Evolutionary conservation across 2,113 vertebrate species (phyloP).

Genomic region (Oenanthe oenanthe): DNA sequence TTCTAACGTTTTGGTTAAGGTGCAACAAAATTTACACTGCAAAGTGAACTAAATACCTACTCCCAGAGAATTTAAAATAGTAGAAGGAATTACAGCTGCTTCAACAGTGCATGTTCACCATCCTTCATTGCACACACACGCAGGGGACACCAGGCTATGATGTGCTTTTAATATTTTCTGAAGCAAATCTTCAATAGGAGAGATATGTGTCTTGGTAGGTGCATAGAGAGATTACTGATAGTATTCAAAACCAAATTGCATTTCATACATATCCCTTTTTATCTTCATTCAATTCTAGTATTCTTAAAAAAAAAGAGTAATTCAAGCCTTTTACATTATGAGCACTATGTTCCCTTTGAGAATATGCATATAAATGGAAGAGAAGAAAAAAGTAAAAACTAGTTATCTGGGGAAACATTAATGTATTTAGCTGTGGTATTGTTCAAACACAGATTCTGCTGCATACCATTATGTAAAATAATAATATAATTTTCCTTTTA

Average conservation of each 20-base stretch:
- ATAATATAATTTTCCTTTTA: not conserved
- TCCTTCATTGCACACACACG: not conserved
- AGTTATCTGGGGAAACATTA: slow-evolving; percentile 17
- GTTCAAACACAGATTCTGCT: not conserved
- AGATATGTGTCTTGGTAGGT: not conserved
- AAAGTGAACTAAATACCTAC: not conserved
- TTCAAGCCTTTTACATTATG: not conserved
- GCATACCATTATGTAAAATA: slow-evolving; percentile 18
- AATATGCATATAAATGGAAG: not conserved
- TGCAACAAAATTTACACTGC: not conserved
- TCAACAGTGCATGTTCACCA: not conserved
- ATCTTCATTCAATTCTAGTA: not conserved
- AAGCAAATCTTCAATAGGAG: not conserved
- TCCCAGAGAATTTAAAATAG: not conserved
- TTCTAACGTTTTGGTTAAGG: not conserved
- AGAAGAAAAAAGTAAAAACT: not conserved
- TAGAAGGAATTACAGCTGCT: not conserved
- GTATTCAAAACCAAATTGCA: not conserved
- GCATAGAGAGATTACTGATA: not conserved
- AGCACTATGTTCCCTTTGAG: not conserved
- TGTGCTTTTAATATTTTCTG: not conserved
- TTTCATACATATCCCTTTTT: not conserved
- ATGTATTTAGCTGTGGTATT: not conserved
- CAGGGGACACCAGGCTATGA: not conserved
- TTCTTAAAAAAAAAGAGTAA: not conserved